Evolutionary conservation across 2,888 invertebrate species (phyloP), one percentile per base, ranked within the genome.

Genomic region (Sussaba pulchella): DNA sequence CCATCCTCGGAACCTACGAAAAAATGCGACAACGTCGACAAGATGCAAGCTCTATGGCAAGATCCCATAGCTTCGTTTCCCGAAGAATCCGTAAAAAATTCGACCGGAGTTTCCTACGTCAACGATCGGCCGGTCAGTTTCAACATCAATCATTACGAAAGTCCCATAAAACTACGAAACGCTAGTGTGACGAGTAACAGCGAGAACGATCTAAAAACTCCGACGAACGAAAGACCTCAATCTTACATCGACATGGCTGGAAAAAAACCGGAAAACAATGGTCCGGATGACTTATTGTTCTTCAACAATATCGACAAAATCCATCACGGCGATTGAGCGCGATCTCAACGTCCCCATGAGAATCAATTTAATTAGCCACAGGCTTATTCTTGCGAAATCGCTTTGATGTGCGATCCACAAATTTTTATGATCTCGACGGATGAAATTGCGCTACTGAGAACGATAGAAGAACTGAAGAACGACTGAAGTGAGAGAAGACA

Each of bases 221-320:
- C 88, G 41, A 83, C 84, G 1, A 86, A 83, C 64, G 87, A 84
- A 24, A 87, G 89, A 19, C 89, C 89, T 0, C 90, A 90, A 43
- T 91, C 91, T 2, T 92, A 92, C 69, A 89, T 92, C 61, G 91
- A 92, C 59, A 92, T 92, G 92, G 88, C 90, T 50, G 90, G 90
- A 0, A 88, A 83, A 31, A 88, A 87, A 21, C 59, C 66, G 1
- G 19, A 67, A 5, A 47, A 70, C 1, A 19, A 50, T 24, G 86
- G 87, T 26, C 83, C 87, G 6, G 87, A 87, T 8, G 88, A 91
- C 74, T 86, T 90, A 1, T 77, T 90, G 12, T 81, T 86, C 4
- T 87, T 87, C 50, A 86, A 86, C 61, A 87, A 85, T 52, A 74
- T 82, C 36, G 85, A 87, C 26, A 69, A 70, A 0, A 67, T 75